Percentiles rank a stretch among this genome's conserved stretches.
phyloP scores from a whole-genome alignment of 1,140 invertebrate species.

The Macrocentrus cingulum region DNA sequence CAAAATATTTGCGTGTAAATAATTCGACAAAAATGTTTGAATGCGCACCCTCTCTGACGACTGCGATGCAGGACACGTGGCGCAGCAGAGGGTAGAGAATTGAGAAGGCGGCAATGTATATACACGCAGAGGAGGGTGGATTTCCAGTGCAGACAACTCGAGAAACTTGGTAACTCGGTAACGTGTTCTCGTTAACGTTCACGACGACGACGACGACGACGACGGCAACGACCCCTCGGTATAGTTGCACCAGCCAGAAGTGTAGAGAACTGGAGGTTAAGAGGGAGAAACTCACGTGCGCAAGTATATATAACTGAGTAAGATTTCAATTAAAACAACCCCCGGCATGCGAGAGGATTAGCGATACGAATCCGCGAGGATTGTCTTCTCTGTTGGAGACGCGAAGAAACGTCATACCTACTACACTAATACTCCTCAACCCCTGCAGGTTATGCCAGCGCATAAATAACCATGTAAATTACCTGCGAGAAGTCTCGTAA shows the following conservation, averaged over 20 bases:
- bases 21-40: neutral
- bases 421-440: slow-evolving; percentile 11
- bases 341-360: slow-evolving; percentile 54
- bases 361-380: slow-evolving; percentile 53
- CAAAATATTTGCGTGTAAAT: too few relatives aligned
- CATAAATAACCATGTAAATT: slow-evolving; percentile 62
- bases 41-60: neutral
- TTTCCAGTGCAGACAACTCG: slow-evolving; percentile 11
- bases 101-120: too few relatives aligned
- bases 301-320: slow-evolving; percentile 46
- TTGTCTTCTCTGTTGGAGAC: slow-evolving; percentile 15
- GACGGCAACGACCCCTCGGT: slow-evolving; percentile 16
- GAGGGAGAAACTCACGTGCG: slow-evolving; percentile 7
- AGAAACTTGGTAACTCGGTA: slow-evolving; percentile 34
- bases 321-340: slow-evolving; percentile 62
- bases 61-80: slow-evolving; percentile 2
- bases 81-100: neutral
- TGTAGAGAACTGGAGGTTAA: neutral
- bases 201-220: neutral
- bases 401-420: slow-evolving; percentile 30
- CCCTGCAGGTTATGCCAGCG: slow-evolving; percentile 54
- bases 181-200: slow-evolving; percentile 31
- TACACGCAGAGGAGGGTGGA: slow-evolving; percentile 9
- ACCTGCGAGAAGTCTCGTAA: slow-evolving; percentile 32
- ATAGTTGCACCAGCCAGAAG: too few relatives aligned